These are phyloP conservation scores for Amorpha juglandis DNA, from an alignment of 2,888 invertebrate species.

Conservation along the genomic window DNA sequence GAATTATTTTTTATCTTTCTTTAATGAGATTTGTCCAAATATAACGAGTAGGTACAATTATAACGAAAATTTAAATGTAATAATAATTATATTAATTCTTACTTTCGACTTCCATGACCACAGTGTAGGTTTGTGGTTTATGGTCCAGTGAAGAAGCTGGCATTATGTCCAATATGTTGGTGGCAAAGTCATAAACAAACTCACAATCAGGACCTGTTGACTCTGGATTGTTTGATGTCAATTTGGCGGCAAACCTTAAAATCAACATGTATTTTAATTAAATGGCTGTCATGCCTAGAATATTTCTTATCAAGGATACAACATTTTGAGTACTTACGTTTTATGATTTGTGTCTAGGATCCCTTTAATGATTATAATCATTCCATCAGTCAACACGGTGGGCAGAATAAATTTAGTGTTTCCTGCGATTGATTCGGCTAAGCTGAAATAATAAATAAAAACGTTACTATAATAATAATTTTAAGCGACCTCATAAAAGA, in stretches of 20 bases:
- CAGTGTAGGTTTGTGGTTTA: not conserved
- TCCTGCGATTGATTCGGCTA: slow-evolving; percentile 17
- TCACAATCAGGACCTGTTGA: slow-evolving; percentile 33
- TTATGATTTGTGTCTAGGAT: slow-evolving; percentile 31
- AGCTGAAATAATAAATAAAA: slow-evolving; percentile 31
- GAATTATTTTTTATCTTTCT: too few species aligned
- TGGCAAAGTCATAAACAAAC: slow-evolving; percentile 34
- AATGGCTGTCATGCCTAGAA: not conserved
- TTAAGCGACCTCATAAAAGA: too few species aligned
- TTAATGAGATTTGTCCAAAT: too few species aligned
- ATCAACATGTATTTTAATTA: not conserved
- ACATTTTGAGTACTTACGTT: slow-evolving; percentile 37
- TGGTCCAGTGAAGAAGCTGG: slow-evolving; percentile 30
- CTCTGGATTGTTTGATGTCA: slow-evolving; percentile 30
- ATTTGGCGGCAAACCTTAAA: slow-evolving; percentile 39
- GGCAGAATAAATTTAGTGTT: slow-evolving; percentile 34
- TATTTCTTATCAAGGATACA: not conserved
- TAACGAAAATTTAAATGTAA: too few species aligned
- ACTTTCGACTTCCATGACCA: slow-evolving; percentile 8
- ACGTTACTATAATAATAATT: not conserved
- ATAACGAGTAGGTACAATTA: too few species aligned
- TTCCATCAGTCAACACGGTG: slow-evolving; percentile 31
- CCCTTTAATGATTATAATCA: slow-evolving; percentile 38
- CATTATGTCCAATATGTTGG: slow-evolving; percentile 28
- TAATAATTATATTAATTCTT: not conserved